phyloP scores from a whole-genome alignment of 92 coral and sea anemone genomes.

The Phenganax subtilis region DNA sequence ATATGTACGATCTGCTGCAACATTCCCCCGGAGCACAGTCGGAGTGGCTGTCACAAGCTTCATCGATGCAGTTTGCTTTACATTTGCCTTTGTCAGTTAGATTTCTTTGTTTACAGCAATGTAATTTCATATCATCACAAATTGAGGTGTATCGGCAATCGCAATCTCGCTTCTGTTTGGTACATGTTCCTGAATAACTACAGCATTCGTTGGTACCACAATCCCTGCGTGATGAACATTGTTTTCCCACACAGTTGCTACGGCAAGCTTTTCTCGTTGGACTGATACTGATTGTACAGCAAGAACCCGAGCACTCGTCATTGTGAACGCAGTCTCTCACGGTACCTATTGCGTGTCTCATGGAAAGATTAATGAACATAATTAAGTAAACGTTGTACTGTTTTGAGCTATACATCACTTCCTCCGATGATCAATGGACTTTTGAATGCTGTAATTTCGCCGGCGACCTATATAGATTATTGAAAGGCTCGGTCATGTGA shows the following conservation, averaged over 20 bases:
- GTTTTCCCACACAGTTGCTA: background rate
- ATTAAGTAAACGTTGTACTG: background rate
- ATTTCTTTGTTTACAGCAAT: slow-evolving; percentile 12
- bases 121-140: background rate
- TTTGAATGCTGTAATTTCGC: background rate
- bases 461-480: background rate
- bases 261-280: background rate
- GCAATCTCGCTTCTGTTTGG: background rate
- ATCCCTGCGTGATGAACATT: background rate
- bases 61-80: background rate
- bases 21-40: slow-evolving; percentile 18
- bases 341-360: background rate
- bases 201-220: slow-evolving; percentile 17
- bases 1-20: slow-evolving; percentile 4
- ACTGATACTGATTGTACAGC: background rate
- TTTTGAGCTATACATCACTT: slow-evolving; percentile 4
- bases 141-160: background rate
- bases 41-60: background rate
- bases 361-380: background rate
- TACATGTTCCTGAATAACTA: slow-evolving; percentile 8
- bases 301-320: background rate
- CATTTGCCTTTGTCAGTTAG: background rate
- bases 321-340: background rate
- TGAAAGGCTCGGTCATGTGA: too few relatives aligned
- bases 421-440: background rate